These are phyloP conservation scores for Magallana nippona DNA, from an alignment of 2,888 invertebrate species.

Conservation along the genomic window DNA sequence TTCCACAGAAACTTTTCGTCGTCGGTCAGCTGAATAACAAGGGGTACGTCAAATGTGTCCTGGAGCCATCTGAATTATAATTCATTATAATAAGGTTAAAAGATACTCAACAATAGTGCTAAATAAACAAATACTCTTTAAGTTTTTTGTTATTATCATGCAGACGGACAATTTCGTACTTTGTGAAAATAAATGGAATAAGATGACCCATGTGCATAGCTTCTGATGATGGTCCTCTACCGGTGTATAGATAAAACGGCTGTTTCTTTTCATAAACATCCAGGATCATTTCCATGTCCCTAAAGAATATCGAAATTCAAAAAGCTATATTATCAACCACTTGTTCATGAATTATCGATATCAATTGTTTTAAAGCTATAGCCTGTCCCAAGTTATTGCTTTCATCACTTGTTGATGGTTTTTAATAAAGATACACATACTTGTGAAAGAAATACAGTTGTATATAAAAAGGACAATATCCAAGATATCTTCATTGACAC, in stretches of 20 bases:
- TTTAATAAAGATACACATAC: too few relatives aligned
- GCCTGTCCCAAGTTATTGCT: too few relatives aligned
- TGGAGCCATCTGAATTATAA: constrained; percentile 91
- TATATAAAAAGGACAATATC: too few relatives aligned
- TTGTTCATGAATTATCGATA: too few relatives aligned
- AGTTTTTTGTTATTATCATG: neutral
- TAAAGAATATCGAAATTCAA: constrained; percentile 53
- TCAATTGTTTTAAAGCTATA: too few relatives aligned
- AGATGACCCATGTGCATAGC: constrained; percentile 98
- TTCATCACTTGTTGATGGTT: too few relatives aligned
- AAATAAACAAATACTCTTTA: too few relatives aligned
- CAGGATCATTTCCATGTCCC: constrained; percentile 92
- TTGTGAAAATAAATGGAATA: constrained; percentile 97
- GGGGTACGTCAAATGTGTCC: constrained; percentile 96
- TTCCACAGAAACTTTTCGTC: constrained; percentile 99
- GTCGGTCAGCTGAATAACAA: constrained; percentile 98
- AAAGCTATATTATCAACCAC: too few relatives aligned
- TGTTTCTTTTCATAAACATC: constrained; percentile 92
- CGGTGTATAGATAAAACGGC: constrained; percentile 98
- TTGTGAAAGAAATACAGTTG: too few relatives aligned
- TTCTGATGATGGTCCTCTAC: constrained; percentile 96
- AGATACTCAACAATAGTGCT: too few relatives aligned
- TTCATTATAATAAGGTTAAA: neutral
- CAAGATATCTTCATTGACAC: too few relatives aligned
- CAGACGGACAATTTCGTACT: constrained; percentile 83